Evolutionary conservation across 2,888 invertebrate species (phyloP).

Genomic region (Seira ritae): DNA sequence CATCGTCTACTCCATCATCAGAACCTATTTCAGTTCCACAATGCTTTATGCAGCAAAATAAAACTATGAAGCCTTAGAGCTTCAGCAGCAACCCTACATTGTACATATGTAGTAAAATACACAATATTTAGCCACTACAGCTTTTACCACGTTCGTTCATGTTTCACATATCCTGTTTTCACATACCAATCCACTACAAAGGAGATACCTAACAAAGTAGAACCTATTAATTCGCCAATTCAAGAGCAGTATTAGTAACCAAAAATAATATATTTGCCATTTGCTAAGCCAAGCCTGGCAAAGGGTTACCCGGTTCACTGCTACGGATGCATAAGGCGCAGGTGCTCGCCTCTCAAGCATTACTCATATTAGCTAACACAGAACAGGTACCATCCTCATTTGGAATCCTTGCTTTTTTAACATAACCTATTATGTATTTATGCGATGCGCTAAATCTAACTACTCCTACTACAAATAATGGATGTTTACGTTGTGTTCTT

Average conservation of each 20-base stretch:
- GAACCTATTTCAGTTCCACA: constrained; percentile 35
- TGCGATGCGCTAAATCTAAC: neutral
- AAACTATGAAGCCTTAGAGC: neutral
- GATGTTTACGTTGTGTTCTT: too few species aligned
- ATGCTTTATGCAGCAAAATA: neutral
- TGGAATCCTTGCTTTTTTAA: constrained; percentile 30
- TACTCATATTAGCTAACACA: neutral
- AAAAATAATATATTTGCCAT: too few species aligned
- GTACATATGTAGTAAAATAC: neutral
- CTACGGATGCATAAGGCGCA: neutral
- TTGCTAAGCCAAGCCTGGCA: neutral
- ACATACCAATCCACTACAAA: neutral
- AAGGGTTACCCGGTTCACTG: neutral
- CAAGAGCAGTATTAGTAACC: neutral
- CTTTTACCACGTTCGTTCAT: neutral
- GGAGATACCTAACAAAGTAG: neutral
- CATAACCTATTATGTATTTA: constrained; percentile 25
- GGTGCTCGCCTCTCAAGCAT: neutral
- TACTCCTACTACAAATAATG: too few species aligned
- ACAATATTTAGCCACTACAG: too few species aligned
- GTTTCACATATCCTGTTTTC: neutral
- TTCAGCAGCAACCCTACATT: too few species aligned
- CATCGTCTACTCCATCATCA: constrained; percentile 37
- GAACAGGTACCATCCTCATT: neutral
- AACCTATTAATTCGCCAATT: neutral